Evolutionary conservation across 2,888 invertebrate species (phyloP).

Genomic region (Rutpela maculata): DNA sequence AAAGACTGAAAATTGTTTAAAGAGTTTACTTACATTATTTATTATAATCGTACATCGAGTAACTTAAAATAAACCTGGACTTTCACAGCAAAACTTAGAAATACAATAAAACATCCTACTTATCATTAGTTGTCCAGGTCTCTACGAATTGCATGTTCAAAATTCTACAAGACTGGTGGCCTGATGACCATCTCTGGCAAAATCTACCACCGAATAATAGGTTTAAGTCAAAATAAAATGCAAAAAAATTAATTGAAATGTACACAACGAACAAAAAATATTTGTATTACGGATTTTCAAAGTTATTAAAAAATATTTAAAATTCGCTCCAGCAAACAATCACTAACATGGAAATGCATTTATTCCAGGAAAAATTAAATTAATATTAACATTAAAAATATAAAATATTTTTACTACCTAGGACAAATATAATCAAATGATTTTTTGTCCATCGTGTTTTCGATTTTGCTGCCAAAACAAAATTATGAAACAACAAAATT

Average conservation of each 20-base stretch:
- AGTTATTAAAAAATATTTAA: conserved; percentile 1
- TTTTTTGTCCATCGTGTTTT: conserved; percentile 18
- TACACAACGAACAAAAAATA: conserved; percentile 42
- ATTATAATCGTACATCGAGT: conserved; percentile 73
- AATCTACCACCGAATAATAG: conserved; percentile 45
- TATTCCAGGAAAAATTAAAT: conserved; percentile 28
- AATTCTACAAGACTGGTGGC: conserved; percentile 43
- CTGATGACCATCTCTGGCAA: conserved; percentile 35
- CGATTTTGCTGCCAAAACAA: conserved; percentile 46
- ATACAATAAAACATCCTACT: conserved; percentile 68
- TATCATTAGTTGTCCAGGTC: conserved; percentile 68
- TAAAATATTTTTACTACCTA: conserved; percentile 36
- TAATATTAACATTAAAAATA: conserved; percentile 16
- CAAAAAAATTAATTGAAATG: conserved; percentile 43
- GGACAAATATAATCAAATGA: conserved; percentile 34
- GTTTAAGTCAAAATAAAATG: conserved; percentile 49
- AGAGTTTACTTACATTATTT: conserved; percentile 69
- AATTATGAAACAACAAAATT: conserved; percentile 53
- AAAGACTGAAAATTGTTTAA: conserved; percentile 59
- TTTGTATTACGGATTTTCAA: not conserved
- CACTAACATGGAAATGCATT: not conserved
- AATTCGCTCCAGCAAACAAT: not conserved
- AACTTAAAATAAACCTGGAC: conserved; percentile 73
- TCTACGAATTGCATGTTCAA: conserved; percentile 68
- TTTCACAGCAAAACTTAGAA: conserved; percentile 71